Percentiles rank a stretch among this genome's conserved stretches.
Evolutionary conservation across 2,888 invertebrate species (phyloP).

Genomic region (Malthinus seriepunctatus): DNA sequence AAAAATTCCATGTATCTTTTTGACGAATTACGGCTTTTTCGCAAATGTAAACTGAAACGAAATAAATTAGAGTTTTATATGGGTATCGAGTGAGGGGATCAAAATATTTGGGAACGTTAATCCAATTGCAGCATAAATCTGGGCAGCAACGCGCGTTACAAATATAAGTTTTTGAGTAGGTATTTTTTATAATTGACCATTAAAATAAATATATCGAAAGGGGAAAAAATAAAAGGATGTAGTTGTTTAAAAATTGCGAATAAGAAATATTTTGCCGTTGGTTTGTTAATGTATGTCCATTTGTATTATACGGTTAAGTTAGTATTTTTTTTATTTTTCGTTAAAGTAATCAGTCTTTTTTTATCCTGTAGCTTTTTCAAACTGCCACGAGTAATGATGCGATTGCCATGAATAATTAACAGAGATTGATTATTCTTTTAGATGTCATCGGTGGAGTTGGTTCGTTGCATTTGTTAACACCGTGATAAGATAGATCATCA

Average conservation of each 20-base stretch:
- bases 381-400: slow-evolving; percentile 34
- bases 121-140: too few relatives aligned
- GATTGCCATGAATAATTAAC: slow-evolving; percentile 38
- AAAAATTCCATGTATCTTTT: too few relatives aligned
- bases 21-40: too few relatives aligned
- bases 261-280: slow-evolving; percentile 4
- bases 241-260: neutral
- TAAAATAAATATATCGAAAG: neutral
- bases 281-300: slow-evolving; percentile 2
- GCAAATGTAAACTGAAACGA: too few relatives aligned
- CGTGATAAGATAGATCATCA: slow-evolving; percentile 14
- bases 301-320: slow-evolving; percentile 26
- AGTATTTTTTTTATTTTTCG: slow-evolving; percentile 28
- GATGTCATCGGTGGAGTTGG: slow-evolving; percentile 18
- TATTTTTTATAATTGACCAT: neutral
- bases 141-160: too few relatives aligned
- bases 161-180: too few relatives aligned
- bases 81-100: too few relatives aligned
- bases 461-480: slow-evolving; percentile 20
- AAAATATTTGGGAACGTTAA: too few relatives aligned
- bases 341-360: slow-evolving; percentile 14
- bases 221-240: neutral
- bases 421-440: slow-evolving; percentile 37
- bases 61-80: too few relatives aligned
- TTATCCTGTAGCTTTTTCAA: slow-evolving; percentile 17